phyloP scores from a whole-genome alignment of 2,797 vertebrate species.

The Hafferia zeledoni region DNA sequence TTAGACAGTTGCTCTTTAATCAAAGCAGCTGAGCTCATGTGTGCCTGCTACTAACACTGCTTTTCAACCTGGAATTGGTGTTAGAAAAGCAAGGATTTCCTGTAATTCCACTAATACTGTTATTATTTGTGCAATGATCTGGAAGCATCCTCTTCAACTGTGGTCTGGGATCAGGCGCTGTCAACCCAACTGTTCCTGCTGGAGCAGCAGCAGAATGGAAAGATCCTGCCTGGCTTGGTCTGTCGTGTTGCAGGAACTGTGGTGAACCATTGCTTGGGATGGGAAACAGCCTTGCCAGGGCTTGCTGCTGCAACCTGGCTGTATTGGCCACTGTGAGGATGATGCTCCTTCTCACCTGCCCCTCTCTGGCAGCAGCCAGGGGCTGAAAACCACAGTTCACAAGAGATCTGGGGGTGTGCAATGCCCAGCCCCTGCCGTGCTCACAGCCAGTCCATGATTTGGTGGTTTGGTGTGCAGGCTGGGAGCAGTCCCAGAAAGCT shows the following conservation, averaged over 20 bases:
- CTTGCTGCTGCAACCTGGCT: not conserved
- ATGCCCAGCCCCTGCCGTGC: fast-evolving
- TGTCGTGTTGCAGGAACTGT: fast-evolving
- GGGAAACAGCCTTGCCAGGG: not conserved
- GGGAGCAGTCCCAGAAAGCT: not conserved
- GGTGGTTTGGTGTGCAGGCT: not conserved
- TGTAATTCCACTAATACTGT: not conserved
- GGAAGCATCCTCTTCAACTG: not conserved
- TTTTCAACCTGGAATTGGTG: constrained; percentile 32
- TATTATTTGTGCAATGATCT: not conserved
- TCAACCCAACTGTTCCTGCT: not conserved
- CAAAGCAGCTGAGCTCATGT: constrained; percentile 22
- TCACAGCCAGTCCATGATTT: fast-evolving
- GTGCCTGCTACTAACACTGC: constrained; percentile 10
- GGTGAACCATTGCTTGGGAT: not conserved
- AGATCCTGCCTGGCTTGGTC: not conserved
- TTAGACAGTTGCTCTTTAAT: constrained; percentile 53
- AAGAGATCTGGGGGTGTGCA: fast-evolving
- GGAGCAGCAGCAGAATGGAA: not conserved
- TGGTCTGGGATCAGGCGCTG: not conserved
- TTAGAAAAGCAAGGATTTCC: constrained; percentile 13
- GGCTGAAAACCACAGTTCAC: fast-evolving
- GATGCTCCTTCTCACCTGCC: not conserved
- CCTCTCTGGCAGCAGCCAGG: not conserved
- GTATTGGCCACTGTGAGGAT: not conserved